These are phyloP conservation scores for Pangasianodon hypophthalmus DNA, from an alignment of 2,113 vertebrate genomes.

Conservation along the genomic window DNA sequence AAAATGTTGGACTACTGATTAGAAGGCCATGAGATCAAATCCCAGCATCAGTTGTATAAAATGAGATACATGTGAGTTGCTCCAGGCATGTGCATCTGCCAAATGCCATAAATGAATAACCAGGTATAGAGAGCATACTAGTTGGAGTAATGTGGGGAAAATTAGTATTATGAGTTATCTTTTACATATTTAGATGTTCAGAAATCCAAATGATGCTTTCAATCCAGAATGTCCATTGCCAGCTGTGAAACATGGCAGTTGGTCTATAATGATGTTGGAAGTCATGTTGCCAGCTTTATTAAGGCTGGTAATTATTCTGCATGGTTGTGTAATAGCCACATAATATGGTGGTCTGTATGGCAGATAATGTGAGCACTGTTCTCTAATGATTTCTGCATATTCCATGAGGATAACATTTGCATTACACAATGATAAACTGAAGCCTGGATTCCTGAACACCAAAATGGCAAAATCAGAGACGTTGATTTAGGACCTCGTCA, in stretches of 20 bases:
- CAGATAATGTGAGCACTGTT: neutral
- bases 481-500: no score
- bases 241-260: conserved; percentile 13
- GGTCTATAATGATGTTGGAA: conserved; percentile 15
- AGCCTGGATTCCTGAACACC: neutral
- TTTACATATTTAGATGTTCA: neutral
- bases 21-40: neutral
- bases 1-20: neutral
- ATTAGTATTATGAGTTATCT: neutral
- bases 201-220: neutral
- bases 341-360: neutral
- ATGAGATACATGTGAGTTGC: neutral
- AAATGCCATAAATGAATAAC: neutral
- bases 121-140: neutral
- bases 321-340: neutral
- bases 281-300: conserved; percentile 26
- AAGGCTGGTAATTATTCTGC: conserved; percentile 3
- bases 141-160: neutral
- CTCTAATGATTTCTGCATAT: conserved; percentile 1
- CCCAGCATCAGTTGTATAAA: neutral
- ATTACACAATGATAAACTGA: neutral
- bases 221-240: neutral
- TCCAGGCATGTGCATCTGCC: neutral
- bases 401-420: neutral
- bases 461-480: neutral